Conservation (phyloP, 1,140 invertebrate genomes). For the Ostrea edulis region DNA sequence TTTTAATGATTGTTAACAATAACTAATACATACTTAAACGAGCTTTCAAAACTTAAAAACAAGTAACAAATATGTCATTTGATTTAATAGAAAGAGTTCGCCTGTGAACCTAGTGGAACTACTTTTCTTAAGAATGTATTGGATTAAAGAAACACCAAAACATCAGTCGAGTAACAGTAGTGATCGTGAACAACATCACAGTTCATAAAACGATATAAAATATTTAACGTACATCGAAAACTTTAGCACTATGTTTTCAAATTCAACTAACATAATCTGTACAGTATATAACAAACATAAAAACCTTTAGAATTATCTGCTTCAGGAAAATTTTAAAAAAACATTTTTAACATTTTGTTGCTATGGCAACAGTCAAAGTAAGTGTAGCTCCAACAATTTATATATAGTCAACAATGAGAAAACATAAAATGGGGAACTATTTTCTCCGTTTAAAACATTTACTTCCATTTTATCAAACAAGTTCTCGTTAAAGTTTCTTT, state of each 20-base stretch:
- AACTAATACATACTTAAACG: no score
- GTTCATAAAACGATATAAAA: background rate
- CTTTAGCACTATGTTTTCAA: slow-evolving; percentile 20
- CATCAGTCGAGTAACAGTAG: background rate
- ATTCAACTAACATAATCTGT: background rate
- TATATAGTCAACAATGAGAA: background rate
- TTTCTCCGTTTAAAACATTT: background rate
- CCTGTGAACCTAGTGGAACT: background rate
- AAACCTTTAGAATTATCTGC: background rate
- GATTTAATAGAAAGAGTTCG: background rate
- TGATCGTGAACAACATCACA: slow-evolving; percentile 9
- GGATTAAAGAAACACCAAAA: background rate
- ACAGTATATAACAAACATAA: slow-evolving; percentile 3
- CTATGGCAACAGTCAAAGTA: background rate
- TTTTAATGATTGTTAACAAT: no score
- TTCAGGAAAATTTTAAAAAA: background rate
- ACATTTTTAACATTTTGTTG: background rate
- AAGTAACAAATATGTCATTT: no score
- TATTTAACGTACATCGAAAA: background rate
- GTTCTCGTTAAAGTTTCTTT: background rate
- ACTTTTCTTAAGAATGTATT: background rate
- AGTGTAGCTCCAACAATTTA: background rate
- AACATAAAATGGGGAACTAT: background rate
- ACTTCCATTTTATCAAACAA: background rate
- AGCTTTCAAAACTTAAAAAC: no score